A percentile compares a stretch with the other conserved stretches of the same genome.
phyloP scores from a whole-genome alignment of 2,113 vertebrate species.

The Alces alces region DNA sequence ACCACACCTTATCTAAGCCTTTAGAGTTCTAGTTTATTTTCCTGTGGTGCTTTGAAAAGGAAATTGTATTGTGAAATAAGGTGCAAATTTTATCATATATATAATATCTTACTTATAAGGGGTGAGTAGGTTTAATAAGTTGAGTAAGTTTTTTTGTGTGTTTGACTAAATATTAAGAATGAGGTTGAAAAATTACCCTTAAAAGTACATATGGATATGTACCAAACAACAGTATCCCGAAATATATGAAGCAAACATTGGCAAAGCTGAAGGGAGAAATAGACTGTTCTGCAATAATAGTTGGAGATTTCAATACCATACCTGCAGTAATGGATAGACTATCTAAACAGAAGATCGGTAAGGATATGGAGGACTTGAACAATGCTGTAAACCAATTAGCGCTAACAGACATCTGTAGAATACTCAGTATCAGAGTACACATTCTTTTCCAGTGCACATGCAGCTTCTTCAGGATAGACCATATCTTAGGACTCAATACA shows the following conservation, averaged over 20 bases:
- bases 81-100: slow-evolving; percentile 12
- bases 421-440: not conserved
- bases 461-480: not conserved
- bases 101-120: not conserved
- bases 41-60: slow-evolving; percentile 11
- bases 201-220: not conserved
- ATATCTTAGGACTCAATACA: not conserved
- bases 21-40: not conserved
- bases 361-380: not conserved
- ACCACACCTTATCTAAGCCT: not conserved
- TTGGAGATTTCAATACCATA: not conserved
- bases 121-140: not conserved
- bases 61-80: not conserved
- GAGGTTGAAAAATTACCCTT: slow-evolving; percentile 15
- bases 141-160: not conserved
- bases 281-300: not conserved
- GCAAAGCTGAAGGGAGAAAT: not conserved
- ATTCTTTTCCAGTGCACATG: not conserved
- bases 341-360: not conserved
- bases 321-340: not conserved
- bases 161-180: slow-evolving; percentile 18
- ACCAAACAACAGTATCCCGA: not conserved
- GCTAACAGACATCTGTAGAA: not conserved
- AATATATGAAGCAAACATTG: not conserved
- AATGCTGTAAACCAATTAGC: not conserved